Evolutionary conservation across 2,888 invertebrate genomes (phyloP).

Genomic region (Diarsia dahlii): DNA sequence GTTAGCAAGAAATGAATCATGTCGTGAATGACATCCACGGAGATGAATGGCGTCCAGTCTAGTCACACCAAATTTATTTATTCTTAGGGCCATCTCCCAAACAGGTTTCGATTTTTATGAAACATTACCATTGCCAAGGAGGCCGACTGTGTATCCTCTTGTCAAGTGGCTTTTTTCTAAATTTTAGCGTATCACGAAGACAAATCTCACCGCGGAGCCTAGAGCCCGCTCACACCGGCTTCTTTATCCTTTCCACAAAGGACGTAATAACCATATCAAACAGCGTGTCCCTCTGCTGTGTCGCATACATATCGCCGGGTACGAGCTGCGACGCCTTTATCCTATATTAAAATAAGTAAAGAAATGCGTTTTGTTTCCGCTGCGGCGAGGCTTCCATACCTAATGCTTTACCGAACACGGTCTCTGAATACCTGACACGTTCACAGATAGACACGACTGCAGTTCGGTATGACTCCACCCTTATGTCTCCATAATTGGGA

Average conservation of each 20-base stretch:
- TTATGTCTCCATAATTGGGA: conserved; percentile 50
- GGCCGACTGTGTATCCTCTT: conserved; percentile 77
- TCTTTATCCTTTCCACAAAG: conserved; percentile 87
- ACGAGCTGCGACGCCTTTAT: conserved; percentile 79
- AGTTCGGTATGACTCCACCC: conserved; percentile 45
- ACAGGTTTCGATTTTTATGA: conserved; percentile 81
- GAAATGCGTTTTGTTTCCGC: conserved; percentile 88
- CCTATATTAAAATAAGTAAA: conserved; percentile 86
- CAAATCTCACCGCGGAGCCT: conserved; percentile 84
- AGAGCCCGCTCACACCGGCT: conserved; percentile 81
- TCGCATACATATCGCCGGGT: conserved; percentile 87
- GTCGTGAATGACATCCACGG: conserved; percentile 76
- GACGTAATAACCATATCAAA: conserved; percentile 91
- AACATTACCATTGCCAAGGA: conserved; percentile 86
- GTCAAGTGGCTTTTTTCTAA: conserved; percentile 76
- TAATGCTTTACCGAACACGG: conserved; percentile 78
- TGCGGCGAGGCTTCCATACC: conserved; percentile 81
- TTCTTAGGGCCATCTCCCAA: conserved; percentile 75
- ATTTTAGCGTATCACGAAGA: conserved; percentile 89
- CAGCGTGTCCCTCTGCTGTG: conserved; percentile 88
- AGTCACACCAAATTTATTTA: conserved; percentile 83
- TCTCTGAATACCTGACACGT: conserved; percentile 78
- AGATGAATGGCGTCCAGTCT: conserved; percentile 82
- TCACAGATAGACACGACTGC: conserved; percentile 50
- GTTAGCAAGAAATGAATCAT: conserved; percentile 75